Evolutionary conservation across 2,888 invertebrate species (phyloP).

Genomic region (Drosophila ustulata): DNA sequence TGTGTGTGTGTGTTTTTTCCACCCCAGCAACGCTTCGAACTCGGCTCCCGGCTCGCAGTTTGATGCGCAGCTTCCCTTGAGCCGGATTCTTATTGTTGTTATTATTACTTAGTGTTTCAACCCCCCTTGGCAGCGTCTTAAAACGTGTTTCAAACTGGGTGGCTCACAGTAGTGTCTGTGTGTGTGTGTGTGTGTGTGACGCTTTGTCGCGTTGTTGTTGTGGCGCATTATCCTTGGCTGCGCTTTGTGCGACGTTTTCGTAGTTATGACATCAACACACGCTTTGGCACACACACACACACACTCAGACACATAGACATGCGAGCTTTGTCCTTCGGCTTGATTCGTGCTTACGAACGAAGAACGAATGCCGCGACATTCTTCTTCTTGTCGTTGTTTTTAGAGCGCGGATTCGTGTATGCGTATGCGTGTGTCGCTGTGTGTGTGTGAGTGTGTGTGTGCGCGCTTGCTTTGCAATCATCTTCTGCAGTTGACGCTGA

Average conservation of each 20-base stretch:
- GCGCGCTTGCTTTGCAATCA: conserved; percentile 30
- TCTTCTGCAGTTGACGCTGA: conserved; percentile 33
- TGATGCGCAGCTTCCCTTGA: conserved; percentile 64
- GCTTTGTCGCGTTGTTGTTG: conserved; percentile 20
- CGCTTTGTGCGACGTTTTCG: conserved; percentile 34
- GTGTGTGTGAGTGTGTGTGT: neutral
- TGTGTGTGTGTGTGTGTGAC: conserved; percentile 9
- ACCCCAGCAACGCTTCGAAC: conserved; percentile 66
- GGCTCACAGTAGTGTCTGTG: conserved; percentile 67
- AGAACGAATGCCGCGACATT: neutral
- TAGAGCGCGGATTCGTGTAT: conserved; percentile 27
- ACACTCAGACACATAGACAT: neutral
- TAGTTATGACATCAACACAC: conserved; percentile 75
- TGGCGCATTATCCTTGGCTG: conserved; percentile 62
- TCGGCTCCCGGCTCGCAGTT: conserved; percentile 62
- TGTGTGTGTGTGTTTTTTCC: conserved; percentile 56
- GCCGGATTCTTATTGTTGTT: conserved; percentile 53
- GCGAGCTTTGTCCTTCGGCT: conserved; percentile 59
- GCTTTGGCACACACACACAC: conserved; percentile 49
- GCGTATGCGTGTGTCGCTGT: neutral
- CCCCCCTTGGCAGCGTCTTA: conserved; percentile 59
- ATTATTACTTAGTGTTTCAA: conserved; percentile 48
- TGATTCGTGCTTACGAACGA: conserved; percentile 65
- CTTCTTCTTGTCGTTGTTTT: conserved; percentile 3
- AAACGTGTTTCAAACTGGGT: conserved; percentile 74